phyloP scores from a whole-genome alignment of 1,140 invertebrate genomes.

The Acyrthosiphon pisum region DNA sequence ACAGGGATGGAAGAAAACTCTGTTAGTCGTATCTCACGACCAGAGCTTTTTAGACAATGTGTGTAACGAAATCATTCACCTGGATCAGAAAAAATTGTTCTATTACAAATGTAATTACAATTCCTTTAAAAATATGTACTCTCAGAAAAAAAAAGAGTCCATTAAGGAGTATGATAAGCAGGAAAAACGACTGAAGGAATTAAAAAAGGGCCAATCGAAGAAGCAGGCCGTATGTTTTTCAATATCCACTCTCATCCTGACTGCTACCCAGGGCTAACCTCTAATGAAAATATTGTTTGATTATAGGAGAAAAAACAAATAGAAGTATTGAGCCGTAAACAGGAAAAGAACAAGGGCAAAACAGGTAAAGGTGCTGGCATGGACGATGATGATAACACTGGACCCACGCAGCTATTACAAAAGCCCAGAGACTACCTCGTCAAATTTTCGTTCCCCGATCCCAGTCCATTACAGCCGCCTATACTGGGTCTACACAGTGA shows the following conservation, averaged over 20 bases:
- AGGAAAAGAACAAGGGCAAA: conserved; percentile 84
- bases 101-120: conserved; percentile 99
- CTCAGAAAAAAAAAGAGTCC: conserved; percentile 93
- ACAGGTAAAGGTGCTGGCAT: conserved; percentile 84
- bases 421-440: conserved; percentile 94
- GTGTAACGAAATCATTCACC: conserved; percentile 97
- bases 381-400: conserved; percentile 64
- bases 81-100: conserved; percentile 92
- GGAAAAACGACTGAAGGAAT: conserved; percentile 90
- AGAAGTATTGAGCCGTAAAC: conserved; percentile 89
- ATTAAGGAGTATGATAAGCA: conserved; percentile 99
- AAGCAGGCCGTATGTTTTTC: conserved; percentile 78
- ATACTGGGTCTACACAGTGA: conserved; percentile 85
- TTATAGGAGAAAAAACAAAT: conserved; percentile 90
- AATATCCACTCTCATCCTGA: background rate
- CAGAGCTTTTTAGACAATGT: conserved; percentile 99
- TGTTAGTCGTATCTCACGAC: conserved; percentile 98
- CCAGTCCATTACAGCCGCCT: conserved; percentile 91
- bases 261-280: background rate
- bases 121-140: conserved; percentile 99
- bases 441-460: conserved; percentile 96
- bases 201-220: conserved; percentile 96
- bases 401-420: conserved; percentile 81
- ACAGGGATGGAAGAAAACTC: conserved; percentile 98
- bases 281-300: conserved; percentile 19